Percentiles rank a stretch among this genome's conserved stretches.
Conservation (phyloP, 2,888 invertebrate genomes). For the Aethes cnicana region DNA sequence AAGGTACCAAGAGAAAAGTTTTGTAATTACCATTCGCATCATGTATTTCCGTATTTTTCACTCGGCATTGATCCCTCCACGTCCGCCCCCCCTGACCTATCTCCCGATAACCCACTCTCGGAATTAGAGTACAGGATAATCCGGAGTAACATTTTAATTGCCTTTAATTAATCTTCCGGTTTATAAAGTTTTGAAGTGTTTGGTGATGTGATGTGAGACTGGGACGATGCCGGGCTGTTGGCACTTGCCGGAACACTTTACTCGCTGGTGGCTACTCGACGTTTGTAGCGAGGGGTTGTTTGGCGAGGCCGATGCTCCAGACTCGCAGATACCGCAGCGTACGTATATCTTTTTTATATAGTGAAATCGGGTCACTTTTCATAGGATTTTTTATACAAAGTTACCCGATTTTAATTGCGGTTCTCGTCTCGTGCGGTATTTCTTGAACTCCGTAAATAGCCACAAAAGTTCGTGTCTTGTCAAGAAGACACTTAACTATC, state of each 20-base stretch:
- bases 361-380: too few species aligned
- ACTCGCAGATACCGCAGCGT: slow-evolving; percentile 75
- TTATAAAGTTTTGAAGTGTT: slow-evolving; percentile 27
- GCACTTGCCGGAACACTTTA: slow-evolving; percentile 81
- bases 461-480: too few species aligned
- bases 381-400: too few species aligned
- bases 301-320: slow-evolving; percentile 63
- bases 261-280: slow-evolving; percentile 85
- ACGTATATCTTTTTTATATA: slow-evolving; percentile 41
- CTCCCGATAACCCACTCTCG: slow-evolving; percentile 15
- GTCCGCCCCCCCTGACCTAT: slow-evolving; percentile 32
- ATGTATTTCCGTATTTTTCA: slow-evolving; percentile 44
- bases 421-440: too few species aligned
- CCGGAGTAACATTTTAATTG: slow-evolving; percentile 14
- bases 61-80: slow-evolving; percentile 41
- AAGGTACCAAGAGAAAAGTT: slow-evolving; percentile 45
- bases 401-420: too few species aligned
- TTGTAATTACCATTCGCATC: slow-evolving; percentile 49
- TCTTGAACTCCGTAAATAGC: too few species aligned
- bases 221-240: slow-evolving; percentile 73
- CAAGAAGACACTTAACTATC: too few species aligned
- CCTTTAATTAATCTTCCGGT: too few species aligned
- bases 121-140: slow-evolving; percentile 10
- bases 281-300: slow-evolving; percentile 82
- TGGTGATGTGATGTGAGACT: slow-evolving; percentile 36